Evolutionary conservation across 2,113 vertebrate genomes (phyloP).

Genomic region (Eira barbara): DNA sequence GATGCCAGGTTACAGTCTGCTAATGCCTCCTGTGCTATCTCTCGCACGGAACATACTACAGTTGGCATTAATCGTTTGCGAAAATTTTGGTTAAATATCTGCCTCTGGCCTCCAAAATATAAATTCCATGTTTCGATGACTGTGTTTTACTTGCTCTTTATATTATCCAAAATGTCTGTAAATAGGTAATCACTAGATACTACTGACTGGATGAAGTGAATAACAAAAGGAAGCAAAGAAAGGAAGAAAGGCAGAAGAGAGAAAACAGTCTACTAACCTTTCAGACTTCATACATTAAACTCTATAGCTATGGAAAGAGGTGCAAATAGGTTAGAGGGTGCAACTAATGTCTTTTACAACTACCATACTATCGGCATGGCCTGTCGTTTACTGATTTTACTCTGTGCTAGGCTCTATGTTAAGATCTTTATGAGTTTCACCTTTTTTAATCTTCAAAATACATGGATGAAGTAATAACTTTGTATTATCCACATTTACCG

Average conservation of each 20-base stretch:
- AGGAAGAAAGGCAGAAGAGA: background rate
- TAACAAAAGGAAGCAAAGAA: background rate
- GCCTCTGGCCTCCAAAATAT: background rate
- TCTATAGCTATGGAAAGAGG: background rate
- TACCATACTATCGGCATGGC: background rate
- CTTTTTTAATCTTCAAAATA: background rate
- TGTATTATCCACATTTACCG: background rate
- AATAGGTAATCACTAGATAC: background rate
- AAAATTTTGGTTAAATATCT: background rate
- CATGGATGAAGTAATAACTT: background rate
- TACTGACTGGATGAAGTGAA: background rate
- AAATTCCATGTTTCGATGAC: background rate
- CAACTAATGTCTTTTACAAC: too few relatives aligned
- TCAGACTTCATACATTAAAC: background rate
- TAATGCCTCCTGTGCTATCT: background rate
- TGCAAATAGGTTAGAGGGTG: background rate
- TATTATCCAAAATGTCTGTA: background rate
- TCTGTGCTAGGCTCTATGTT: background rate
- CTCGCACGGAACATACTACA: background rate
- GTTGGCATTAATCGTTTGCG: background rate
- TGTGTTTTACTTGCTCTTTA: background rate
- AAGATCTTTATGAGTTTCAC: background rate
- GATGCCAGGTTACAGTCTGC: background rate
- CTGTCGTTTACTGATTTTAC: background rate
- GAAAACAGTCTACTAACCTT: background rate